Evolutionary conservation across 2,888 invertebrate genomes (phyloP).

Genomic region (Sarcophaga subvicina): DNA sequence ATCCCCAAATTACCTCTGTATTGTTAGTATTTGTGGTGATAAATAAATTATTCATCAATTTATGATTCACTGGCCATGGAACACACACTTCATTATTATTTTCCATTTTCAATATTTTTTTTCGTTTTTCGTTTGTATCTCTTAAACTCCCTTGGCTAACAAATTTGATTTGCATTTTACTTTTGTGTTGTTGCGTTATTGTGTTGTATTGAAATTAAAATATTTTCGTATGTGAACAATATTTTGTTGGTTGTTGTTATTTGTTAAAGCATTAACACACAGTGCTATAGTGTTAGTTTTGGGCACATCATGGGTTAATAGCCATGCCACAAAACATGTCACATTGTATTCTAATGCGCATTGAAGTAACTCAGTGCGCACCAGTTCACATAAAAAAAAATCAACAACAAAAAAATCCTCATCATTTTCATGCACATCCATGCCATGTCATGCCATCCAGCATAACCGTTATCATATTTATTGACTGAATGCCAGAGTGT

Average conservation of each 20-base stretch:
- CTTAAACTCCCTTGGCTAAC: conserved; percentile 31
- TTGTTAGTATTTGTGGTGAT: too few relatives aligned
- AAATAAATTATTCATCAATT: too few relatives aligned
- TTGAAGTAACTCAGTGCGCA: conserved; percentile 55
- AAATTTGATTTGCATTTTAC: conserved; percentile 40
- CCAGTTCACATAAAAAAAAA: conserved; percentile 52
- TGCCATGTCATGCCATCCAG: not conserved
- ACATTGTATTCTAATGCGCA: conserved; percentile 37
- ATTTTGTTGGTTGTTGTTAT: not conserved
- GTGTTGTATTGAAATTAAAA: not conserved
- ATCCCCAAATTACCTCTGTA: too few relatives aligned
- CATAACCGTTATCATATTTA: too few relatives aligned
- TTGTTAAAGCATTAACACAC: conserved; percentile 13
- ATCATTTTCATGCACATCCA: not conserved
- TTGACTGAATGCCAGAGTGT: too few relatives aligned
- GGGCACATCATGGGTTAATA: not conserved
- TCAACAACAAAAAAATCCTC: conserved; percentile 11
- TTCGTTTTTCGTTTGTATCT: not conserved
- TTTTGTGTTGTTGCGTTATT: conserved; percentile 20
- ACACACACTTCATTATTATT: too few relatives aligned
- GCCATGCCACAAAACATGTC: too few relatives aligned
- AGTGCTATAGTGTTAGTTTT: not conserved
- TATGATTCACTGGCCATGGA: too few relatives aligned
- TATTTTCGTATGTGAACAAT: not conserved
- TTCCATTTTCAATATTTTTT: too few relatives aligned